These are phyloP conservation scores for Parthenolecanium corni DNA, from an alignment of 2,888 invertebrate genomes.

Conservation along the genomic window DNA sequence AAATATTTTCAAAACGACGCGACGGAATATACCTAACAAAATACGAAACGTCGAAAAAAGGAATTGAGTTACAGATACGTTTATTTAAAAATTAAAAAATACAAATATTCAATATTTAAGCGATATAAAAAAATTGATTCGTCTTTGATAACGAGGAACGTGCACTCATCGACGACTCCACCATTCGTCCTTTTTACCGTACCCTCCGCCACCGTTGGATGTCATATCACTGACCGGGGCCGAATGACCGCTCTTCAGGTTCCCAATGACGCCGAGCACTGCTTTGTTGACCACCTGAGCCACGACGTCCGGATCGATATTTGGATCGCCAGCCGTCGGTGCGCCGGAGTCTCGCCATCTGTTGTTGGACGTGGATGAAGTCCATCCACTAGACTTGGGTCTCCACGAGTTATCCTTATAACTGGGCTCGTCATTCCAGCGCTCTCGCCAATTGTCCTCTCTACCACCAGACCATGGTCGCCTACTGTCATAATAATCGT, in stretches of 20 bases:
- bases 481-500: slow-evolving; percentile 30
- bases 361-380: slow-evolving; percentile 10
- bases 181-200: neutral
- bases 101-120: no score
- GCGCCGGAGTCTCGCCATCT: slow-evolving; percentile 23
- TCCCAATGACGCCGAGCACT: slow-evolving; percentile 31
- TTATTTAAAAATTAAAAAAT: no score
- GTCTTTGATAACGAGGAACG: no score
- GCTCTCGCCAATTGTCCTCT: slow-evolving; percentile 23
- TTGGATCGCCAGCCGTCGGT: slow-evolving; percentile 20
- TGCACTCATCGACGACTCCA: slow-evolving; percentile 16
- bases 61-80: no score
- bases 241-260: slow-evolving; percentile 28
- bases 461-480: slow-evolving; percentile 22
- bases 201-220: slow-evolving; percentile 14
- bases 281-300: slow-evolving; percentile 31
- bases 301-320: slow-evolving; percentile 30
- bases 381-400: slow-evolving; percentile 13
- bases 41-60: no score
- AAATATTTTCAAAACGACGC: no score
- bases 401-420: slow-evolving; percentile 24
- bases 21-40: no score
- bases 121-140: no score
- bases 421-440: slow-evolving; percentile 30
- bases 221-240: slow-evolving; percentile 6